phyloP scores from a whole-genome alignment of 2,113 vertebrate genomes.

The Rhinolophus sinicus region DNA sequence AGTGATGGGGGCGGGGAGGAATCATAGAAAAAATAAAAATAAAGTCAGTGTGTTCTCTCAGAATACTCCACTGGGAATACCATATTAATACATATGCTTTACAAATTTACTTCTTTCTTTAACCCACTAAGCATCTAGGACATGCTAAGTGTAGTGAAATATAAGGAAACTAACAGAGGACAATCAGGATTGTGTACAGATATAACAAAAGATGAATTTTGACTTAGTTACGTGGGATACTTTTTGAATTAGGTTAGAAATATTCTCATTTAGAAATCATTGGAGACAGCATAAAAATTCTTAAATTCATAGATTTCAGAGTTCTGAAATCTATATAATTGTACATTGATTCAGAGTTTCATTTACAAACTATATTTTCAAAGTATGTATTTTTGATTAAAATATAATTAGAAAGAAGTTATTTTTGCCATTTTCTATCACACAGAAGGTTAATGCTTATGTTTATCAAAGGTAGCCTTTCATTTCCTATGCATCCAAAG shows the following conservation, averaged over 20 bases:
- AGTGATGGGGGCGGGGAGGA: constrained; percentile 49
- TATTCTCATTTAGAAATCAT: neutral
- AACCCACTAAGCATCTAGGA: constrained; percentile 50
- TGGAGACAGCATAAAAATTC: neutral
- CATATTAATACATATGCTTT: constrained; percentile 48
- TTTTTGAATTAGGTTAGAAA: constrained; percentile 6
- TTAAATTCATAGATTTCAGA: neutral
- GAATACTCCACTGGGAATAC: constrained; percentile 57
- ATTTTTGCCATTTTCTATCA: neutral
- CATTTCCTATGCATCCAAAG: neutral
- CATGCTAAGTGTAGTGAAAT: constrained; percentile 19
- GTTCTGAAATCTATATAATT: neutral
- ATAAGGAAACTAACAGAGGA: neutral
- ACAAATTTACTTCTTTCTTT: constrained; percentile 58
- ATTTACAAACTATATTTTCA: constrained; percentile 11
- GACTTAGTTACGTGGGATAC: neutral
- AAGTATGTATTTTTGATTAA: neutral
- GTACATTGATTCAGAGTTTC: neutral
- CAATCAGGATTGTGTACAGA: neutral
- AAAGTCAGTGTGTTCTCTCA: constrained; percentile 70
- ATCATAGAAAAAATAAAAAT: constrained; percentile 68
- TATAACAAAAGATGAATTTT: neutral
- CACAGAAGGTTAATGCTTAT: neutral
- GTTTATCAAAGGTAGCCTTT: neutral
- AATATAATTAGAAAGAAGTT: constrained; percentile 10